phyloP scores from a whole-genome alignment of 2,888 invertebrate species.

The Caenorhabditis panamensis region DNA sequence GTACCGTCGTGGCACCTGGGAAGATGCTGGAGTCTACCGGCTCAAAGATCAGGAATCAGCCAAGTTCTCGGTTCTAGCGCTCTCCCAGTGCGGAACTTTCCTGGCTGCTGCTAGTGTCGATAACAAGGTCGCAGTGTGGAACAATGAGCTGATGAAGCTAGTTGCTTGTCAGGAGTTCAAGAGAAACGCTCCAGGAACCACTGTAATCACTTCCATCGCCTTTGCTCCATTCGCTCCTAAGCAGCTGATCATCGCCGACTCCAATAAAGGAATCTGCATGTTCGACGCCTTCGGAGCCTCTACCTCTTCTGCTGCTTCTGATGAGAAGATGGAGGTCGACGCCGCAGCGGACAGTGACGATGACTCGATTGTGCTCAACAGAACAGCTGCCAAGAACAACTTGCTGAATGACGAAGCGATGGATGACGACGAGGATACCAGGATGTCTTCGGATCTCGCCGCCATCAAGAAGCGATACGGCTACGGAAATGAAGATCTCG shows the following conservation, averaged over 20 bases:
- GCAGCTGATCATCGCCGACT: conserved; percentile 66
- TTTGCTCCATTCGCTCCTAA: conserved; percentile 59
- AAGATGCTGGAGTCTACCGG: conserved; percentile 20
- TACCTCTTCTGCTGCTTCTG: neutral
- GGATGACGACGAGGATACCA: conserved; percentile 53
- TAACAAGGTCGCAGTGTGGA: conserved; percentile 61
- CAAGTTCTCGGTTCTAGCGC: conserved; percentile 23
- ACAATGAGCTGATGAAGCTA: conserved; percentile 28
- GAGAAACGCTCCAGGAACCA: conserved; percentile 47
- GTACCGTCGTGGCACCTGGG: conserved; percentile 22
- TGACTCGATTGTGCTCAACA: conserved; percentile 42
- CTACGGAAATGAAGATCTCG: conserved; percentile 44
- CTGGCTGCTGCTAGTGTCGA: conserved; percentile 60
- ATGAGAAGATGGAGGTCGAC: neutral
- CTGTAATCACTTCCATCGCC: conserved; percentile 60
- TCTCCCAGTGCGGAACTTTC: conserved; percentile 58
- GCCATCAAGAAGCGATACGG: conserved; percentile 68
- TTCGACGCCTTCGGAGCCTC: conserved; percentile 19
- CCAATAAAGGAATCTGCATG: conserved; percentile 56
- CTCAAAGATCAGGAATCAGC: neutral
- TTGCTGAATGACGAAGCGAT: conserved; percentile 36
- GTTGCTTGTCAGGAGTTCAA: conserved; percentile 39
- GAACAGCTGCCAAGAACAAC: conserved; percentile 22
- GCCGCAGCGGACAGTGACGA: conserved; percentile 36
- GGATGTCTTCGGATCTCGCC: conserved; percentile 68